Evolutionary conservation across 1,140 invertebrate species (phyloP).

Genomic region (Calephelis nemesis): DNA sequence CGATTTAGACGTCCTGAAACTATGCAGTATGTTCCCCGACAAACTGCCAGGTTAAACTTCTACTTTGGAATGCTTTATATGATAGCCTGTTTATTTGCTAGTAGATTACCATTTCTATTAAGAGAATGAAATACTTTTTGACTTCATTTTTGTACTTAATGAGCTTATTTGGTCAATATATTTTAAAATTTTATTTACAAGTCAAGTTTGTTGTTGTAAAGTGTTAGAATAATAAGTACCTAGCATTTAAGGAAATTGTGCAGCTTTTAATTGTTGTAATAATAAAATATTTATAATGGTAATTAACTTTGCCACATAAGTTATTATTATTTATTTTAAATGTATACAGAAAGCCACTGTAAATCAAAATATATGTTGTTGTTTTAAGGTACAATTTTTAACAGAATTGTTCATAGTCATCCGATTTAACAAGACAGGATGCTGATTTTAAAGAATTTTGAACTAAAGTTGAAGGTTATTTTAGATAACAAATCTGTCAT

Average conservation of each 20-base stretch:
- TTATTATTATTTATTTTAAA: too few relatives aligned
- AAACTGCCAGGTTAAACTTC: constrained; percentile 94
- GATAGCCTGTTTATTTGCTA: constrained; percentile 85
- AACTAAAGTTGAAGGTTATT: too few relatives aligned
- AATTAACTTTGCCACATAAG: too few relatives aligned
- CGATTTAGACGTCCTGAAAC: constrained; percentile 89
- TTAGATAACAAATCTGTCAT: too few relatives aligned
- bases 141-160: constrained; percentile 41
- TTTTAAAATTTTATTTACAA: constrained; percentile 10
- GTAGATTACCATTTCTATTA: constrained; percentile 79
- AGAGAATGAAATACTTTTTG: constrained; percentile 40
- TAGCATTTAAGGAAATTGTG: background rate
- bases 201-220: background rate
- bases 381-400: too few relatives aligned
- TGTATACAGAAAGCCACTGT: too few relatives aligned
- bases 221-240: background rate
- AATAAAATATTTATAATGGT: too few relatives aligned
- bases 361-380: too few relatives aligned
- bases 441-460: too few relatives aligned
- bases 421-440: too few relatives aligned
- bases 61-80: constrained; percentile 95
- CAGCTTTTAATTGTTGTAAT: background rate
- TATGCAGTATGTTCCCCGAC: constrained; percentile 90
- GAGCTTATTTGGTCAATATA: constrained; percentile 28
- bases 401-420: too few relatives aligned